phyloP scores from a whole-genome alignment of 2,888 invertebrate species.

The Phengaris arion region DNA sequence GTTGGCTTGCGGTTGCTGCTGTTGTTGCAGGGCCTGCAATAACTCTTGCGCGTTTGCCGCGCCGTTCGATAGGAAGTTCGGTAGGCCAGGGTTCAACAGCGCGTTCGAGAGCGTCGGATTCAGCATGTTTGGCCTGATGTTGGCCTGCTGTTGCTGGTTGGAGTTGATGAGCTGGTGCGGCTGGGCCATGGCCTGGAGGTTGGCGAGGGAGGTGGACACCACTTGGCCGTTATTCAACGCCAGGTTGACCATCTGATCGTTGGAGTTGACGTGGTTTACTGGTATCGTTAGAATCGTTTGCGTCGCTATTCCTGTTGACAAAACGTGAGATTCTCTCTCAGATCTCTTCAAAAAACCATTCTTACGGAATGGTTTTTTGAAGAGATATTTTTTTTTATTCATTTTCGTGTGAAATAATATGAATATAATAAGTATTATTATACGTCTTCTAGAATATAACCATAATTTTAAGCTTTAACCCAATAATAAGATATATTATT shows the following conservation, averaged over 20 bases:
- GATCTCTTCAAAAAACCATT: too few relatives aligned
- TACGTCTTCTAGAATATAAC: too few relatives aligned
- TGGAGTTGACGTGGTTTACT: conserved; percentile 91
- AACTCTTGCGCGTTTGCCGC: conserved; percentile 85
- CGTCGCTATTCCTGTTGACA: conserved; percentile 89
- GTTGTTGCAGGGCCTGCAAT: conserved; percentile 86
- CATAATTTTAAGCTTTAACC: too few relatives aligned
- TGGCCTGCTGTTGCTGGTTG: conserved; percentile 75
- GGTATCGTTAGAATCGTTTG: conserved; percentile 98
- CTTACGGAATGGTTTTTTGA: too few relatives aligned
- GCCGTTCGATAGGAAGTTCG: conserved; percentile 86
- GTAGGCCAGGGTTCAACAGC: conserved; percentile 83
- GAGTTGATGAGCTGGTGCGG: conserved; percentile 83
- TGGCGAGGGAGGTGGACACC: conserved; percentile 89
- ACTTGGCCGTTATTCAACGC: conserved; percentile 92
- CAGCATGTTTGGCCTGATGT: conserved; percentile 72
- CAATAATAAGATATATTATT: too few relatives aligned
- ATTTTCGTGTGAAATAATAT: too few relatives aligned
- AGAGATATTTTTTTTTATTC: too few relatives aligned
- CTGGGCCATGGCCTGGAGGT: conserved; percentile 87
- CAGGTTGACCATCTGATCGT: conserved; percentile 87
- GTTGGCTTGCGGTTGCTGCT: conserved; percentile 82
- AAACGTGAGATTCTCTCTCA: conserved; percentile 30
- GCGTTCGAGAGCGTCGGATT: conserved; percentile 84
- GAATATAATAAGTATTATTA: too few relatives aligned